A percentile compares a stretch with the other conserved stretches of the same genome.
Conservation (phyloP, 2,888 invertebrate genomes). For the Desoria tigrina region DNA sequence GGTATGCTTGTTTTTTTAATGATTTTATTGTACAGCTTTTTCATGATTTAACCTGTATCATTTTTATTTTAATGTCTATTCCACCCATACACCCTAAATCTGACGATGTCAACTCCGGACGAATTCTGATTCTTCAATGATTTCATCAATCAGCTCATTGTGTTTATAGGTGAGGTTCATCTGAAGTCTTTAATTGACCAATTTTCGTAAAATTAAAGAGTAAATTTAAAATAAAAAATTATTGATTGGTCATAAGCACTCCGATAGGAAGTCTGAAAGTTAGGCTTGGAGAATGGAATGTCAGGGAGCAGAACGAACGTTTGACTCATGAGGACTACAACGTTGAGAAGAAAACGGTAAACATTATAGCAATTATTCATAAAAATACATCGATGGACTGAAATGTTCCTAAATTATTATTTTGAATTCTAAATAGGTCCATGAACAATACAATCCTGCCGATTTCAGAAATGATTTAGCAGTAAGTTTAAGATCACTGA, state of each 20-base stretch:
- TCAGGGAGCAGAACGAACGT: constrained; percentile 78
- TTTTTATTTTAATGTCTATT: too few species aligned
- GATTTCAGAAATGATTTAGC: constrained; percentile 80
- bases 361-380: neutral
- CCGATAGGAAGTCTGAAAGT: constrained; percentile 85
- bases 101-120: too few species aligned
- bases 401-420: too few species aligned
- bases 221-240: too few species aligned
- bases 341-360: constrained; percentile 80
- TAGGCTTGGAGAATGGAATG: constrained; percentile 90
- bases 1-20: too few species aligned
- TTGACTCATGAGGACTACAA: constrained; percentile 83
- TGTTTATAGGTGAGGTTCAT: constrained; percentile 88
- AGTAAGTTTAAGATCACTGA: constrained; percentile 1
- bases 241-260: too few species aligned
- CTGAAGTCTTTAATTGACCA: constrained; percentile 53
- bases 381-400: neutral
- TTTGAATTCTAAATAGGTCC: constrained; percentile 61
- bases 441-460: constrained; percentile 84
- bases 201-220: too few species aligned
- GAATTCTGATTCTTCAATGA: too few species aligned
- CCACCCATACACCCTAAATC: too few species aligned
- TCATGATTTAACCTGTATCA: neutral
- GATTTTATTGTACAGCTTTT: constrained; percentile 63
- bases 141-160: constrained; percentile 63